Conservation (phyloP, 2,888 invertebrate genomes). For the Scaptomyza caliginosa region DNA sequence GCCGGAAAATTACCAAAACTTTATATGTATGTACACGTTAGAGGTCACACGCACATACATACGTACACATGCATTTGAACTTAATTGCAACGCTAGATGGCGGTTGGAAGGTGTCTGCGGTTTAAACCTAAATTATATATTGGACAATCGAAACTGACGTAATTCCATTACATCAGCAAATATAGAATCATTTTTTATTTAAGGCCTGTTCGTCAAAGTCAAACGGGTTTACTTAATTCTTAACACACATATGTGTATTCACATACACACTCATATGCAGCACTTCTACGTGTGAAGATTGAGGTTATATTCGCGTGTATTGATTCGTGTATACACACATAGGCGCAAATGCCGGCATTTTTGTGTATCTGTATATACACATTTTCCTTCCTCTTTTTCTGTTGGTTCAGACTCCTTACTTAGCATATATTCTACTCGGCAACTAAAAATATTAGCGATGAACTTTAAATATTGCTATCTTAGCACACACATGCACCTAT, state of each 20-base stretch:
- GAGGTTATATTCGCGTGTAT: constrained; percentile 59
- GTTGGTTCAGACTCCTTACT: constrained; percentile 10
- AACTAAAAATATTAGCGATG: constrained; percentile 48
- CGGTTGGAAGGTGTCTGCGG: constrained; percentile 7
- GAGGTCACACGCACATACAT: neutral
- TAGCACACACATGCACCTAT: constrained; percentile 10
- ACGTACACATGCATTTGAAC: constrained; percentile 1
- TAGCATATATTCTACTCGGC: constrained; percentile 27
- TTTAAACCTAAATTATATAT: constrained; percentile 30
- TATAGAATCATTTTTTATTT: constrained; percentile 41
- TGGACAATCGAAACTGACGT: constrained; percentile 49
- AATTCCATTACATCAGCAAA: constrained; percentile 65
- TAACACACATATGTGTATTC: constrained; percentile 15
- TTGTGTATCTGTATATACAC: constrained; percentile 8
- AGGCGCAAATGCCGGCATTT: constrained; percentile 60
- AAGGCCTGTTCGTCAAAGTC: constrained; percentile 60
- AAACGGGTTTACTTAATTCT: constrained; percentile 66
- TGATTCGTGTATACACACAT: constrained; percentile 42
- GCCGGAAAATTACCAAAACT: constrained; percentile 51
- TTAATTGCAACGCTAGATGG: constrained; percentile 26
- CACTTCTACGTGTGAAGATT: constrained; percentile 29
- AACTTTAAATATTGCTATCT: constrained; percentile 45
- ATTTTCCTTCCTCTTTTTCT: neutral
- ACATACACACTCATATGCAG: constrained; percentile 10
- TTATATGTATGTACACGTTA: constrained; percentile 4